phyloP scores from a whole-genome alignment of 2,113 vertebrate species.

The Oceanites oceanicus region DNA sequence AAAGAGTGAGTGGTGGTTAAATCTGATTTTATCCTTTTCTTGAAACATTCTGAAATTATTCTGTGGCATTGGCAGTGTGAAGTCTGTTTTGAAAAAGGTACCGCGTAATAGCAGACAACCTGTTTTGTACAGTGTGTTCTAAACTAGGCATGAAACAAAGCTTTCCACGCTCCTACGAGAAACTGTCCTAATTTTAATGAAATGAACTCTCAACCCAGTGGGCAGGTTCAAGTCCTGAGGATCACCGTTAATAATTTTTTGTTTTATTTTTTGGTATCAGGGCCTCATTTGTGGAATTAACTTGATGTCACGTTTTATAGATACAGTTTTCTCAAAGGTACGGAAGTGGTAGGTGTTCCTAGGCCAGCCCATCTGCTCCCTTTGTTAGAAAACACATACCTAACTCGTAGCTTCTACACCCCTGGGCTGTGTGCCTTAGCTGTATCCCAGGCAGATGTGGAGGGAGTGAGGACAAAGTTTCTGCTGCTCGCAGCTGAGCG shows the following conservation, averaged over 20 bases:
- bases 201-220: background rate
- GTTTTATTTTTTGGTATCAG: background rate
- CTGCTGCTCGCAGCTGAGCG: background rate
- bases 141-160: background rate
- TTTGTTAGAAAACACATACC: constrained; percentile 6
- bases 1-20: background rate
- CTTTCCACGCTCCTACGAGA: too few species aligned
- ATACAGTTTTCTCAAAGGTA: background rate
- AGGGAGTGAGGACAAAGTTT: background rate
- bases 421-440: background rate
- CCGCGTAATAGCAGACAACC: background rate
- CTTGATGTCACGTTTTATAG: background rate
- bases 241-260: background rate
- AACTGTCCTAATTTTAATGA: background rate
- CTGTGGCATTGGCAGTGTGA: background rate
- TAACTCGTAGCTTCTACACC: background rate
- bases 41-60: background rate
- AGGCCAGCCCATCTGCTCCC: background rate
- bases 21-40: background rate
- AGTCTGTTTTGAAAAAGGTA: background rate
- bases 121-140: background rate
- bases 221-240: background rate
- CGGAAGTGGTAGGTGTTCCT: background rate
- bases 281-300: background rate
- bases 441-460: background rate